Conservation (phyloP, 2,113 vertebrate species). For the Corythornis madagascariensis region DNA sequence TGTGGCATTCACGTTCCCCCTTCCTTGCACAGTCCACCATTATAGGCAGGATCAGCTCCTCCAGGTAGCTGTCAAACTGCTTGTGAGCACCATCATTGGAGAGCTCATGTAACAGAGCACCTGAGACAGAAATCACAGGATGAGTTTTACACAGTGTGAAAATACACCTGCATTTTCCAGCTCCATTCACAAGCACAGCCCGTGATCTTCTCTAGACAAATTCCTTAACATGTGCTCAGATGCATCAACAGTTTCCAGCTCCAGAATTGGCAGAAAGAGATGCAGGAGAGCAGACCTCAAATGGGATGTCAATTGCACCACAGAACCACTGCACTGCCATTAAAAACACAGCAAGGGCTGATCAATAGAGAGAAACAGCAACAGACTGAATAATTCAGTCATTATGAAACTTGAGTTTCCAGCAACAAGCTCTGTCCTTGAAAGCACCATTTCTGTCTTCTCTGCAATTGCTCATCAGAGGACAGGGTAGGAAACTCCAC, state of each 20-base stretch:
- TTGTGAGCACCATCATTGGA: slow-evolving; percentile 93
- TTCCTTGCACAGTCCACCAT: slow-evolving; percentile 94
- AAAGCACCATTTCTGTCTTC: neutral
- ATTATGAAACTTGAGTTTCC: neutral
- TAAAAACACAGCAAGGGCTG: neutral
- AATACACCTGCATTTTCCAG: neutral
- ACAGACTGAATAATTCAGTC: neutral
- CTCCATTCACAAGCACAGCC: neutral
- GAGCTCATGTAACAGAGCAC: slow-evolving; percentile 93
- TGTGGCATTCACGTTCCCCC: slow-evolving; percentile 92
- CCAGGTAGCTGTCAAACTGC: slow-evolving; percentile 93
- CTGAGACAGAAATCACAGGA: slow-evolving; percentile 50
- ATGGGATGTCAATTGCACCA: neutral
- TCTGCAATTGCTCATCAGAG: neutral
- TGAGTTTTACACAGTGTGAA: neutral
- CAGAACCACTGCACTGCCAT: neutral
- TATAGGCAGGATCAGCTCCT: slow-evolving; percentile 93
- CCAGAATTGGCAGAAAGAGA: neutral
- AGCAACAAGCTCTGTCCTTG: neutral
- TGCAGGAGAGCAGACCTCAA: neutral
- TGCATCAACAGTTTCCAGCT: neutral
- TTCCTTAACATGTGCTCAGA: neutral
- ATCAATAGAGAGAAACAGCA: neutral
- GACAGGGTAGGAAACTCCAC: neutral
- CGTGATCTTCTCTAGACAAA: neutral